Evolutionary conservation across 2,797 vertebrate genomes (phyloP), one percentile per base, ranked within the genome.

Genomic region (Vireo griseus): DNA sequence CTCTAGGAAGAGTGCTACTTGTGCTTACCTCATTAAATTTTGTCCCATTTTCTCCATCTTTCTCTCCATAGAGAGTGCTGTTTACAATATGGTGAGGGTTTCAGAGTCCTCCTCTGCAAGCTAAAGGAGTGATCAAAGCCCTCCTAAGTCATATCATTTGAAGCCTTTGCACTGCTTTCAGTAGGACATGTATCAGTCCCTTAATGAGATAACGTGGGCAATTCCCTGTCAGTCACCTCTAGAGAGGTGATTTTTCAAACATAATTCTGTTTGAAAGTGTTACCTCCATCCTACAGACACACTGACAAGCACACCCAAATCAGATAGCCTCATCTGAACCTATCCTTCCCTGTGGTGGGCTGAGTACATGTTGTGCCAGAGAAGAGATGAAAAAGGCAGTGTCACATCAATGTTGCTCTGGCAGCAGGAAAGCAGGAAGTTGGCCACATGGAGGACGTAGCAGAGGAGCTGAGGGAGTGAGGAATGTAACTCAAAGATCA

Each of bases 161-260:
- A 83, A 90, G n/a, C 58, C 81, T 88, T 86, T 84, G 51, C 73
- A 10, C 48, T 76, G 66, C 44, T 77, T 96, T 86, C 78, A 59
- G 61, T 29, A 57, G 50, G 26, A 75, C 11, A 2, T 54, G 11
- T 71, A 21, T 67, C 62, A 63, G 22, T 73, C 61, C 35, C 45
- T 42, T 89, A 92, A 77, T 61, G 69, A 90, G 78, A 19, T 14
- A 66, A 39, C 37, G 11, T 22, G 51, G 72, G 20, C 54, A 50
- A n/a, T 80, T 82, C 68, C 24, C 47, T 35, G 39, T 83, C 75
- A 75, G 59, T 84, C 59, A 63, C 44, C 19, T 59, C 37, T 40
- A 50, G 63, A 39, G 59, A 65, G 29, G n/a, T n/a, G n/a, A n/a
- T n/a, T n/a, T n/a, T n/a, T n/a, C n/a, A n/a, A n/a, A n/a, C 54